Base-by-base conservation (phyloP, 2,797 vertebrate species). In the Champsocephalus esox region DNA sequence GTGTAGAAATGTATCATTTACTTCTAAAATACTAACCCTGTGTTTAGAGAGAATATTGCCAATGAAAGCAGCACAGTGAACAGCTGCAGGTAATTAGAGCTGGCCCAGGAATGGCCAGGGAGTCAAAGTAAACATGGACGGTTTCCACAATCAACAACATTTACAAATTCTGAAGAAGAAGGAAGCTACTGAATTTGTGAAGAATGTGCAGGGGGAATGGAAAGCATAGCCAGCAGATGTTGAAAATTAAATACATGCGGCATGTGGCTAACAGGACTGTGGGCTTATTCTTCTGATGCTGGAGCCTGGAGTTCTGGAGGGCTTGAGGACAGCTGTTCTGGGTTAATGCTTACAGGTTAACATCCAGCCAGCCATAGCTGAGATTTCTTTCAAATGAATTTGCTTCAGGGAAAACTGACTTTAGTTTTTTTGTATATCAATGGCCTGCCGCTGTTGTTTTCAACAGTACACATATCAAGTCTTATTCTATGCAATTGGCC, bases 171-270 rank as follows among this genome's bases (percentile, higher is more conserved):
- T 96, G 95, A 94, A 95, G 95, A 96, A 97, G 97, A 96, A 97
- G 97, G 96, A 97, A 96, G 98, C 98, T 98, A 97, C 97, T 96
- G 97, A 97, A 96, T 97, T 96, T 97, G 94, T 96, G 96, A 97
- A 98, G 96, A 97, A 97, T 96, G 96, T 96, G 95, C 95, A 96
- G 93, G 91, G 92, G 95, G 94, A 93, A 94, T 95, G 95, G 95
- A 96, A 97, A 95, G 91, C 91, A 88, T 94, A 93, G 92, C 85
- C 87, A 82, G 95, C 97, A 97, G 96, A 98, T 98, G 97, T 96
- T 87, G 92, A 94, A 96, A 97, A 98, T 97, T 93, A 95, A 95
- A 96, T 96, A 95, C 96, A 96, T 95, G 95, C 88, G 86, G 91
- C 85, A 91, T 87, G 89, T 82, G 83, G 91, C 91, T 90, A 87